Conservation (phyloP, 2,888 invertebrate species). For the Pristionchus fissidentatus region DNA sequence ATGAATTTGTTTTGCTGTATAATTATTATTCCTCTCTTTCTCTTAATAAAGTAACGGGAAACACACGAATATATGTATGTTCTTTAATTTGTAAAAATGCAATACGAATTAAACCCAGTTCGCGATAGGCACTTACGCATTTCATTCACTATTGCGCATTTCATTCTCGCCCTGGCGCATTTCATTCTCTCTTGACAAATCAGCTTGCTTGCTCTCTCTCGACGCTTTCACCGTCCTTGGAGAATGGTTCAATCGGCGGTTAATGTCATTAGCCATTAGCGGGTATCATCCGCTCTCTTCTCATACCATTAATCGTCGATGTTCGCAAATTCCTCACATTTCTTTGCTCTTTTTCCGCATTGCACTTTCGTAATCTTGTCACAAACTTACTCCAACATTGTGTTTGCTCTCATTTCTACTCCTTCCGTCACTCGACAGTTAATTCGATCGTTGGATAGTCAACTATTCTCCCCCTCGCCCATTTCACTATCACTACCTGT, state of each 20-base stretch:
- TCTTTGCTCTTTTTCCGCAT: neutral
- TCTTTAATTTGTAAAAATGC: too few species aligned
- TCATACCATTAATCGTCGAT: neutral
- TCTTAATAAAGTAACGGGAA: too few species aligned
- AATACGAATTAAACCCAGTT: neutral
- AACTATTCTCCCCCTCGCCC: neutral
- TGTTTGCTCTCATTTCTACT: neutral
- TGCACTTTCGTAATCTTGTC: neutral
- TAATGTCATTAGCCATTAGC: constrained; percentile 34
- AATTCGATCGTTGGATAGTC: neutral
- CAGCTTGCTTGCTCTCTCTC: neutral
- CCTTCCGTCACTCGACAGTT: neutral
- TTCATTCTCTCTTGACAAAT: constrained; percentile 11
- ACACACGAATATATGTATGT: too few species aligned
- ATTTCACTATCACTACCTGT: neutral
- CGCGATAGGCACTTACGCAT: neutral
- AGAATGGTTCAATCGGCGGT: neutral
- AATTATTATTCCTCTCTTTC: too few species aligned
- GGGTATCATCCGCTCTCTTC: neutral
- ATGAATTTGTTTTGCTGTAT: too few species aligned
- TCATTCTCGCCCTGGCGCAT: neutral
- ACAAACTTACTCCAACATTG: neutral
- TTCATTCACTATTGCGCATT: neutral
- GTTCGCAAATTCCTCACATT: neutral
- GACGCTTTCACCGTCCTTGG: constrained; percentile 22